Base-by-base conservation (phyloP, 2,113 vertebrate genomes). In the Recurvirostra avosetta region DNA sequence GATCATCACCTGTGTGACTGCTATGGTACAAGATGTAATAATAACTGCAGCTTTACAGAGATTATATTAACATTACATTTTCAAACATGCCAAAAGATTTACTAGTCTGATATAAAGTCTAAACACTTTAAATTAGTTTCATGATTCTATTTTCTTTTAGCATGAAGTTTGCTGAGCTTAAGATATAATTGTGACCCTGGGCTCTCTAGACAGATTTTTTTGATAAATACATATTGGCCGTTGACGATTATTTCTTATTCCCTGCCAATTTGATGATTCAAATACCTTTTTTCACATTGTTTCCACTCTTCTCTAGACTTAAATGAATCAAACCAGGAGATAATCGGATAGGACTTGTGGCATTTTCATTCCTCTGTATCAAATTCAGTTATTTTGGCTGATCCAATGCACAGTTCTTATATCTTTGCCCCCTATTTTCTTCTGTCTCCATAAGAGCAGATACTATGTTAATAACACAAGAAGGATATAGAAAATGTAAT, bases 1-100 rank as follows among this genome's bases (percentile, higher is more conserved):
- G 38, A 59, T 65, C 81, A 90, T 32, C 43, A 66, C 53, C 22
- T 27, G 10, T 34, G 40, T 80, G 23, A 72, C 8, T 40, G 15
- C 30, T 34, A 14, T 14, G 23, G 11, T 81, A 94, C 49, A 53
- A 67, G 26, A 92, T 76, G 52, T 55, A 89, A 85, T 70, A 96
- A 32, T 11, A 95, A 82, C 92, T 73, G 11, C 45, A 97, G 73
- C 34, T 91, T 93, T 93, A 92, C 53, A 92, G 32, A 91, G n/a
- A 94, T 90, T 77, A n/a, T n/a, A 90, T 93, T 94, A 94, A 77
- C 65, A 94, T 63, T 78, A 74, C 45, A 59, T 84, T 91, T 92
- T 83, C 43, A 86, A 95, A 92, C 38, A 78, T 95, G 47, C 70
- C 59, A 90, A 94, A 96, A 65, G 38, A 84, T 95, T 90, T 96